These are phyloP conservation scores for Prunella himalayana DNA, from an alignment of 2,113 vertebrate genomes.

Conservation along the genomic window DNA sequence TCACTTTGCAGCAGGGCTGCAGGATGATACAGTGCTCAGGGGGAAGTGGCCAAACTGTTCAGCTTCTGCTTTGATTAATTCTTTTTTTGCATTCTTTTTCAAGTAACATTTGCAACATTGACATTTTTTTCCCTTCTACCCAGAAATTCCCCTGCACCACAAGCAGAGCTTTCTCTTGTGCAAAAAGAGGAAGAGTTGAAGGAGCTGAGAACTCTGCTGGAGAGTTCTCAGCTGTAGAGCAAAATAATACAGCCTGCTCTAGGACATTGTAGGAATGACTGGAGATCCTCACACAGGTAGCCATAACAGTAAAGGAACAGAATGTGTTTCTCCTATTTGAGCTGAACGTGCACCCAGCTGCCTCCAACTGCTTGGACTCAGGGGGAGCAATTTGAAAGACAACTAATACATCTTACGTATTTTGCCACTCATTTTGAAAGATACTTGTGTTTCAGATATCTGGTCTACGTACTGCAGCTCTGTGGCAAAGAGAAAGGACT, in stretches of 20 bases:
- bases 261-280: background rate
- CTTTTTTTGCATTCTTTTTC: background rate
- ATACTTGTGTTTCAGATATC: background rate
- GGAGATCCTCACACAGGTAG: background rate
- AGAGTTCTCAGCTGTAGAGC: background rate
- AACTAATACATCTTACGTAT: background rate
- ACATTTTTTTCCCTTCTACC: conserved; percentile 7
- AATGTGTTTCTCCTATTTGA: background rate
- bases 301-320: background rate
- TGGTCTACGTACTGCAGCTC: background rate
- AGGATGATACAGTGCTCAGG: background rate
- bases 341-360: background rate
- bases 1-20: conserved; percentile 8
- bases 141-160: background rate
- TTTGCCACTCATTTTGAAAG: background rate
- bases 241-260: background rate
- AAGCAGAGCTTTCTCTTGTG: background rate
- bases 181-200: conserved; percentile 7
- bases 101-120: background rate
- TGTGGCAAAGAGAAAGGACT: background rate
- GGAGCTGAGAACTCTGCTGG: background rate
- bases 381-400: background rate
- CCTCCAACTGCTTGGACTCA: background rate
- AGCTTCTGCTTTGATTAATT: conserved; percentile 37
- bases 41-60: conserved; percentile 14